Percentiles rank a stretch among this genome's conserved stretches.
Conservation (phyloP, 2,113 vertebrate species). For the Leucoraja erinaceus region DNA sequence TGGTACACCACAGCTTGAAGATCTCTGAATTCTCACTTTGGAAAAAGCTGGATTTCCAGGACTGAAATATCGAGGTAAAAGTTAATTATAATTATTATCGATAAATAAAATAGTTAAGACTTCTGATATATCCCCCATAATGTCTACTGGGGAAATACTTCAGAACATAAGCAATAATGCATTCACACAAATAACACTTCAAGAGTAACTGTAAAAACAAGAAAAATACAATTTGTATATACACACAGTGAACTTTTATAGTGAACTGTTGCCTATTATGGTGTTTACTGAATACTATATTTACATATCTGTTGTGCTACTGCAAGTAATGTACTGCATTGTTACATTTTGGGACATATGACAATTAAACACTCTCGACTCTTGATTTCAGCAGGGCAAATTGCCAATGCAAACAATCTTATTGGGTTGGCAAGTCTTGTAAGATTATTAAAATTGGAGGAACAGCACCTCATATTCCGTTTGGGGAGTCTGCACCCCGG, state of each 20-base stretch:
- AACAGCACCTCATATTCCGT: no score
- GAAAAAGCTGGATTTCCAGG: slow-evolving; percentile 56
- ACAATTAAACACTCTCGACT: no score
- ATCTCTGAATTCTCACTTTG: slow-evolving; percentile 74
- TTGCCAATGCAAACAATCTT: neutral
- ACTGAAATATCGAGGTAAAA: slow-evolving; percentile 48
- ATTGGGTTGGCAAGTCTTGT: neutral
- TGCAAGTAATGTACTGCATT: no score
- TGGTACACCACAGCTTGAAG: slow-evolving; percentile 87
- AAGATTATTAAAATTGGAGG: no score
- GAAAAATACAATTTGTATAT: no score
- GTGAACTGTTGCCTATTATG: no score
- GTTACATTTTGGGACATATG: no score
- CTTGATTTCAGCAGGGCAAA: neutral
- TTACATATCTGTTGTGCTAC: no score
- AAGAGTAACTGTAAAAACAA: neutral
- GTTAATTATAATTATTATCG: neutral
- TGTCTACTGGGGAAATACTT: neutral
- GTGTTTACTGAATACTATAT: no score
- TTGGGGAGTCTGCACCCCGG: no score
- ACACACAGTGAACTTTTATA: no score
- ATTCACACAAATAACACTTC: neutral
- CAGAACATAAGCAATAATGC: neutral
- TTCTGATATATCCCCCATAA: neutral
- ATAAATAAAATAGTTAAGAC: neutral